These are phyloP conservation scores for Stercorarius parasiticus DNA, from an alignment of 2,113 vertebrate species.

Conservation along the genomic window DNA sequence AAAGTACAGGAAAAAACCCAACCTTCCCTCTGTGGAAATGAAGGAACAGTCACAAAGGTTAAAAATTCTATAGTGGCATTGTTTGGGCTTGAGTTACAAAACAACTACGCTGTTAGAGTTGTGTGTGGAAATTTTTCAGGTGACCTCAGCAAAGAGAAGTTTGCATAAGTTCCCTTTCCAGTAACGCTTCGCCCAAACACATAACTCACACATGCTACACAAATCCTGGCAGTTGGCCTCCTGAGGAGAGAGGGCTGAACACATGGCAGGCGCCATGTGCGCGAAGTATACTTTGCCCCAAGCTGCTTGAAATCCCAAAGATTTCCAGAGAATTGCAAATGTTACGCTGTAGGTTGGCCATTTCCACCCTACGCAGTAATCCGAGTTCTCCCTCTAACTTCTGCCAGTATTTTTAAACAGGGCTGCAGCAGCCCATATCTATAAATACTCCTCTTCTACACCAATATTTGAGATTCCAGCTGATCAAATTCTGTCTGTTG, in stretches of 20 bases:
- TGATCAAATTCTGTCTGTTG: not conserved
- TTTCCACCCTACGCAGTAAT: not conserved
- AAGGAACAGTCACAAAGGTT: not conserved
- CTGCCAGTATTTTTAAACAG: conserved; percentile 42
- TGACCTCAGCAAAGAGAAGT: not conserved
- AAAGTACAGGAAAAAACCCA: not conserved
- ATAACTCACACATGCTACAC: not conserved
- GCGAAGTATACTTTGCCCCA: not conserved
- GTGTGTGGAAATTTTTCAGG: not conserved
- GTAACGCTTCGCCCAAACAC: not conserved
- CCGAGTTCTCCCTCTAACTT: not conserved
- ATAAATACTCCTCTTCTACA: conserved; percentile 46
- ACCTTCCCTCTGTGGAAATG: not conserved
- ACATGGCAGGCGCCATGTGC: not conserved
- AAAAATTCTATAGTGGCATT: not conserved
- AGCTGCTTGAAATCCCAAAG: conserved; percentile 24
- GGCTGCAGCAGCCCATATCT: not conserved
- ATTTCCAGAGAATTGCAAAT: not conserved
- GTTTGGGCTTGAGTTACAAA: not conserved
- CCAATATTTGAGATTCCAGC: not conserved
- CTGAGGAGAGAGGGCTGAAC: not conserved
- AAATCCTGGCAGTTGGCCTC: not conserved
- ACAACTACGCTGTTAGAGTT: not conserved
- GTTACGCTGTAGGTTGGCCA: not conserved
- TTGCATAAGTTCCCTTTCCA: not conserved